These are phyloP conservation scores for Himalopsyche anomala DNA, from an alignment of 2,888 invertebrate genomes.

Conservation along the genomic window DNA sequence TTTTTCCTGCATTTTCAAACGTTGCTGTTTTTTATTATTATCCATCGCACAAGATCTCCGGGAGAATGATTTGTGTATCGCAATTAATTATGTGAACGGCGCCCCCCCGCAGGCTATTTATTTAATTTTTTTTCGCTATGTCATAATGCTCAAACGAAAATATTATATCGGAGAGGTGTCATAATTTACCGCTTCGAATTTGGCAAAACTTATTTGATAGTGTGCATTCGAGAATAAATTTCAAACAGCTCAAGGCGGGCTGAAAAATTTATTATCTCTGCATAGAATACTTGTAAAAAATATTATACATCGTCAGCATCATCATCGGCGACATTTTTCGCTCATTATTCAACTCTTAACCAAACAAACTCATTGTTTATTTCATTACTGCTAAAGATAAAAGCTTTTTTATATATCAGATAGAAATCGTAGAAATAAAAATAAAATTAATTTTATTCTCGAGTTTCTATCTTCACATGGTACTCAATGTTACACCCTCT, in stretches of 20 bases:
- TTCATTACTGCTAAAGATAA: too few relatives aligned
- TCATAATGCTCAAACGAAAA: constrained; percentile 13
- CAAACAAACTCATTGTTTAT: too few relatives aligned
- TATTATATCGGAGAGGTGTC: background rate
- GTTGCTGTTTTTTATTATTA: background rate
- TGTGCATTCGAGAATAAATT: background rate
- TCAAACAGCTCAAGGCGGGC: background rate
- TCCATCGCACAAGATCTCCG: background rate
- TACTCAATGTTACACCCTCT: too few relatives aligned
- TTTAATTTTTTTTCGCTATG: constrained; percentile 26
- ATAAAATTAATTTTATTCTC: too few relatives aligned
- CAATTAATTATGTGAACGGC: constrained; percentile 34
- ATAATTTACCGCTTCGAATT: constrained; percentile 27
- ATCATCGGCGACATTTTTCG: too few relatives aligned
- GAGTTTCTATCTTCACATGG: too few relatives aligned
- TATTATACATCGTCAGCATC: too few relatives aligned
- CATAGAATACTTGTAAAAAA: too few relatives aligned
- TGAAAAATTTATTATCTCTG: too few relatives aligned
- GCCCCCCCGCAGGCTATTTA: constrained; percentile 16
- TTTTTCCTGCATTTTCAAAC: background rate
- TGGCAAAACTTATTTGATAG: background rate
- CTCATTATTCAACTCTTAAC: too few relatives aligned
- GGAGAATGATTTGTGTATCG: constrained; percentile 22
- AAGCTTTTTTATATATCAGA: too few relatives aligned
- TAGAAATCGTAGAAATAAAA: too few relatives aligned